phyloP scores from a whole-genome alignment of 2,797 vertebrate species.

The Anniella stebbinsi region DNA sequence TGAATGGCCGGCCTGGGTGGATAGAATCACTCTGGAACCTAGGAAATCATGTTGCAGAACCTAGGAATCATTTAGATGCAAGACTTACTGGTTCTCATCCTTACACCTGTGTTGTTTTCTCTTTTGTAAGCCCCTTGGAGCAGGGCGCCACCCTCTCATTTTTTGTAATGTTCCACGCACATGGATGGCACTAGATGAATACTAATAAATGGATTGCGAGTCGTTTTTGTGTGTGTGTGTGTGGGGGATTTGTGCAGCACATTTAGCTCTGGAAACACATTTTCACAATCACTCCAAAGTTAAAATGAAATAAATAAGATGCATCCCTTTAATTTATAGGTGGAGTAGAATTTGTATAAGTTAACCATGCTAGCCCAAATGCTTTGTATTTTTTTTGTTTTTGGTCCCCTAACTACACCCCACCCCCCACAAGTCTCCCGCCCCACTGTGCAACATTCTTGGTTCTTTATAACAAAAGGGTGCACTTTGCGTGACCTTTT shows the following conservation, averaged over 20 bases:
- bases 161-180: background rate
- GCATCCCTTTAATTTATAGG: background rate
- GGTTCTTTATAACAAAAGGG: conserved; percentile 78
- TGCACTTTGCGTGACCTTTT: conserved; percentile 80
- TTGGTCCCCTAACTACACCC: background rate
- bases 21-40: background rate
- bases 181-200: background rate
- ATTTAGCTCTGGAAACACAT: no score
- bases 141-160: background rate
- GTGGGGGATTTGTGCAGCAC: no score
- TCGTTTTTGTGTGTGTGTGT: no score
- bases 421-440: background rate
- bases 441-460: conserved; percentile 66
- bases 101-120: background rate
- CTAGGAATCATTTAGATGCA: background rate
- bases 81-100: background rate
- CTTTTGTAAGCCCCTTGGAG: background rate
- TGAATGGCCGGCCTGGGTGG: no score
- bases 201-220: background rate
- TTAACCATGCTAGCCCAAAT: background rate
- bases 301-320: background rate
- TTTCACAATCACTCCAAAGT: no score
- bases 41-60: background rate
- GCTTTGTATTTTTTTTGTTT: background rate
- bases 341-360: background rate